These are phyloP conservation scores for Heliconius ismenius DNA, from an alignment of 2,888 invertebrate species.

Conservation along the genomic window DNA sequence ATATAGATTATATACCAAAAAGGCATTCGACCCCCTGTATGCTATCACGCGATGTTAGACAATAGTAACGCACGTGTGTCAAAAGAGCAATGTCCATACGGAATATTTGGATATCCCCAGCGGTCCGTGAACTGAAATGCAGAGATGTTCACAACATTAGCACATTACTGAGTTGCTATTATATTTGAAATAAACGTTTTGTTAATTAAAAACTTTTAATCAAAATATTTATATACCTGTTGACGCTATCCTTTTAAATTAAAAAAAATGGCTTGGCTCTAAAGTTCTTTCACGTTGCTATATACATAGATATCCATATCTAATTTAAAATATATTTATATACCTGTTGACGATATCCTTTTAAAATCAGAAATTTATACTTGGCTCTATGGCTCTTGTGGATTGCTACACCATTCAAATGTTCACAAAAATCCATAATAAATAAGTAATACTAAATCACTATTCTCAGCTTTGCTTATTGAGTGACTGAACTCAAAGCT, in stretches of 20 bases:
- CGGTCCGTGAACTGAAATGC: conserved; percentile 59
- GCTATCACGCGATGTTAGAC: conserved; percentile 6
- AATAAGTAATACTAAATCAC: neutral
- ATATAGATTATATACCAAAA: neutral
- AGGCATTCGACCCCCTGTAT: neutral
- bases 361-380: neutral
- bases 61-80: conserved; percentile 31
- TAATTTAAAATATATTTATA: neutral
- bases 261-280: neutral
- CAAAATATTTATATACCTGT: neutral
- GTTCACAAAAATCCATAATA: neutral
- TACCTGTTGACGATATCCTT: conserved; percentile 9
- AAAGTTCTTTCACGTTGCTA: neutral
- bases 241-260: neutral
- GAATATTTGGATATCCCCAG: conserved; percentile 70
- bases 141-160: conserved; percentile 64
- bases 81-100: conserved; percentile 55
- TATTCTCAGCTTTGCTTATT: neutral
- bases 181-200: conserved; percentile 38
- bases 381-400: neutral
- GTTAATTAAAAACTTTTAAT: conserved; percentile 29
- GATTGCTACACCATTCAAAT: neutral
- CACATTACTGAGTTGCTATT: conserved; percentile 46
- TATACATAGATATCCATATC: neutral
- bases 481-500: neutral